phyloP scores from a whole-genome alignment of 2,113 vertebrate species.

The Ciconia maguari region DNA sequence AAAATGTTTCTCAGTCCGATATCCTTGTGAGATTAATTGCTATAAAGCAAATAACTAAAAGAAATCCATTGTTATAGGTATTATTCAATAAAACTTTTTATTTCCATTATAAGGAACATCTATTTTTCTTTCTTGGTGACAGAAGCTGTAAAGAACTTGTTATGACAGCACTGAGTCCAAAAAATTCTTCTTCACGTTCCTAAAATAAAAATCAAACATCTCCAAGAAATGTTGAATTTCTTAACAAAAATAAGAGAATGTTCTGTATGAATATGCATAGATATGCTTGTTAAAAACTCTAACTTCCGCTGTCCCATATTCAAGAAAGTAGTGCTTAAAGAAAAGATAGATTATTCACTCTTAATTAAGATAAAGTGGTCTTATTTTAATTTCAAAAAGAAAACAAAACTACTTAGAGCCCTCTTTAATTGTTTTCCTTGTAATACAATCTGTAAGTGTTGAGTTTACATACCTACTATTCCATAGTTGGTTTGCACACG shows the following conservation, averaged over 20 bases:
- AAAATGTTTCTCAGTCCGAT: background rate
- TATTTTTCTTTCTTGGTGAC: background rate
- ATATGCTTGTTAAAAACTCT: background rate
- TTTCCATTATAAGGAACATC: background rate
- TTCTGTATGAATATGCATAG: background rate
- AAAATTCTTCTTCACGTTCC: background rate
- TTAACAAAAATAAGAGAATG: background rate
- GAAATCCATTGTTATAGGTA: background rate
- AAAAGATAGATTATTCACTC: background rate
- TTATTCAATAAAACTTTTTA: background rate
- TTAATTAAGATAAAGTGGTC: background rate
- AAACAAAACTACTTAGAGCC: background rate
- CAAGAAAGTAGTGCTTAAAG: background rate
- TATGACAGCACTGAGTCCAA: background rate
- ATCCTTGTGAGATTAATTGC: background rate
- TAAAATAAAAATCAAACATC: background rate
- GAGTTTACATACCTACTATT: background rate
- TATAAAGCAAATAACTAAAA: slow-evolving; percentile 1
- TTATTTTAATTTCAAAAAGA: background rate
- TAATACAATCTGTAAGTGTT: background rate
- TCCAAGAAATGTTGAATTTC: background rate
- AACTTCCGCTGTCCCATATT: background rate
- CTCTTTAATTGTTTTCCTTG: background rate
- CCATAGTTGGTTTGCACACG: background rate
- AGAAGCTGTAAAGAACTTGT: slow-evolving; percentile 5